Evolutionary conservation across 2,113 vertebrate species (phyloP), one percentile per base, ranked within the genome.

Genomic region (Serranochromis macrocephalus): DNA sequence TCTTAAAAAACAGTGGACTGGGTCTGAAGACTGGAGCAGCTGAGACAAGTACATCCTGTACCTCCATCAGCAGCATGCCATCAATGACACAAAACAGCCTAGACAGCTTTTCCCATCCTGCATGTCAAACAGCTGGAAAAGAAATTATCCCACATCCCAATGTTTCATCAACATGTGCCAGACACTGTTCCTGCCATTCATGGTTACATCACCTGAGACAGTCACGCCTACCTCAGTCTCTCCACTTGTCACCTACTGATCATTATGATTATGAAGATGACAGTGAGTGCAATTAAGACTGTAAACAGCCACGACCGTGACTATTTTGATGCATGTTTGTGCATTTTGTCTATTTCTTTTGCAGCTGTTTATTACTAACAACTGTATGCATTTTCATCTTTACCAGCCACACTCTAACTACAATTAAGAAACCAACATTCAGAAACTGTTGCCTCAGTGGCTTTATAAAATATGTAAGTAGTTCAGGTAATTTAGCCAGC

Each of bases 171-270:
- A 53, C n/a, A 21, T 21, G n/a, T 53, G 51, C 51, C 51, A 53
- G 51, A 53, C 51, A 53, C n/a, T 53, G 9, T 21, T 53, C 51
- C n/a, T 53, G 51, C 51, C 51, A 53, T 53, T 53, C 51, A 2
- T 53, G 9, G 51, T 21, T 53, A 53, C 19, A 53, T 53, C n/a
- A 11, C 51, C 51, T 21, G 51, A 21, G 51, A 54, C 51, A 54
- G 51, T 54, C n/a, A 21, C 0, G n/a, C 51, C n/a, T 53, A 53
- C 51, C 51, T 0, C 51, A 53, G 51, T n/a, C 21, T 9, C 51
- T 12, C 53, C 53, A 55, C 21, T 55, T 55, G 53, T 13, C 21
- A 55, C 21, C 53, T 55, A 12, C 11, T 24, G 53, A 55, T 55
- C 53, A 55, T 55, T 55, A 55, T 55, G 53, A 55, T 55, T 55